These are phyloP conservation scores for Brachypteracias leptosomus DNA, from an alignment of 2,113 vertebrate species.

Conservation along the genomic window DNA sequence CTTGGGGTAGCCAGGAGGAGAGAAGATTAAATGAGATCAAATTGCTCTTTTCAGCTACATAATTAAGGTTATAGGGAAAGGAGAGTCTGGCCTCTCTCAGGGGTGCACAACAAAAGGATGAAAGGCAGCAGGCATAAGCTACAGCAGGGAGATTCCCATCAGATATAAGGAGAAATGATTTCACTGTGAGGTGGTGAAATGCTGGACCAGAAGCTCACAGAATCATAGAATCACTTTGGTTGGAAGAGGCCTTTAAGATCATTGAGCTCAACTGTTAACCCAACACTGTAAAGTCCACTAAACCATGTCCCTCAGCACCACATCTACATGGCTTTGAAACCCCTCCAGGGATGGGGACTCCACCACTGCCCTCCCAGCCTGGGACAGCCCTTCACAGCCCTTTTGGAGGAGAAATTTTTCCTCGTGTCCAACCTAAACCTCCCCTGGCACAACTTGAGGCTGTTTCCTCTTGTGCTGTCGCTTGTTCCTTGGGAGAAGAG, in stretches of 20 bases:
- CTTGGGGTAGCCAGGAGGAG: neutral
- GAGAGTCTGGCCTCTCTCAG: neutral
- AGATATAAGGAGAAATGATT: neutral
- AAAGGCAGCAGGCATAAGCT: neutral
- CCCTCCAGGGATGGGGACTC: neutral
- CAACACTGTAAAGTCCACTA: neutral
- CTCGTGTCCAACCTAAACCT: neutral
- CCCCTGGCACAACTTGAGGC: too few relatives aligned
- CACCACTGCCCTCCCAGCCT: neutral
- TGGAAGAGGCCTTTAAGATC: neutral
- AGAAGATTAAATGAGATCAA: neutral
- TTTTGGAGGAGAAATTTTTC: neutral
- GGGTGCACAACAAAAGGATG: neutral
- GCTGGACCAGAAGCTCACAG: neutral
- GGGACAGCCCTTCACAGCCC: neutral
- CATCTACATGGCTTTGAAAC: neutral
- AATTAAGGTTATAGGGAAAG: neutral
- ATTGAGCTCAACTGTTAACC: neutral
- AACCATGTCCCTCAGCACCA: neutral
- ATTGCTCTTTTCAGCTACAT: neutral
- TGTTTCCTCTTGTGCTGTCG: too few relatives aligned
- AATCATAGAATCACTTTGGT: neutral
- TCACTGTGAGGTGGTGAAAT: neutral
- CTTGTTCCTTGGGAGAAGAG: too few relatives aligned
- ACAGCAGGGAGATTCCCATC: neutral